phyloP scores from a whole-genome alignment of 2,797 vertebrate genomes.

The Ceryle rudis region DNA sequence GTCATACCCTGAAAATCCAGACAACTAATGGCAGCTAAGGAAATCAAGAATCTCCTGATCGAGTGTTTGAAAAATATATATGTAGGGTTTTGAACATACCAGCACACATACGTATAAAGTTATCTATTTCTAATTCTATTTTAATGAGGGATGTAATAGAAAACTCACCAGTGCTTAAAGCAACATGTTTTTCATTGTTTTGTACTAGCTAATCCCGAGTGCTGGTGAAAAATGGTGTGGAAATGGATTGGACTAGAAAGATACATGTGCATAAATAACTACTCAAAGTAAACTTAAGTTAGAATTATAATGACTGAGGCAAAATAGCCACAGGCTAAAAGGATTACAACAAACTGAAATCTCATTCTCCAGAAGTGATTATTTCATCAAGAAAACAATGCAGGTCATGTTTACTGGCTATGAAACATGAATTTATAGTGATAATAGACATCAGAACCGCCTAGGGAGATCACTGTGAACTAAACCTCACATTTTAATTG shows the following conservation, averaged over 20 bases:
- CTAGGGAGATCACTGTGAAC: background rate
- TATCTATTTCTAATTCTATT: constrained; percentile 56
- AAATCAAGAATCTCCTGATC: background rate
- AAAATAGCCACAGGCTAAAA: constrained; percentile 1
- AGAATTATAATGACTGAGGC: background rate
- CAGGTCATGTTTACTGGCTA: constrained; percentile 17
- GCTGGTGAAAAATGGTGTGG: constrained; percentile 5
- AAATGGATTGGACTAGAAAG: constrained; percentile 25
- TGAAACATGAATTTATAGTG: constrained; percentile 6
- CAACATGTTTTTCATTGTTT: constrained; percentile 41
- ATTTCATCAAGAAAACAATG: constrained; percentile 39
- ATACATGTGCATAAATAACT: constrained; percentile 15
- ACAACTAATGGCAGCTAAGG: background rate
- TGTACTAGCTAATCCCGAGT: constrained; percentile 7
- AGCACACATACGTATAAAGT: background rate
- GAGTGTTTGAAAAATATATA: background rate
- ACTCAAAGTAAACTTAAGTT: constrained; percentile 44
- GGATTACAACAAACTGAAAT: constrained; percentile 23
- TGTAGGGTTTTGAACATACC: background rate
- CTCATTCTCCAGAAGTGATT: constrained; percentile 19
- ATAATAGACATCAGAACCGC: background rate
- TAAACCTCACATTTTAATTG: constrained; percentile 11
- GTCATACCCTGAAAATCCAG: background rate
- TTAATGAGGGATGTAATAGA: constrained; percentile 63
- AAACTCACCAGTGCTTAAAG: constrained; percentile 51